A percentile compares a stretch with the other conserved stretches of the same genome.
These are phyloP conservation scores for Colletes gigas DNA, from an alignment of 1,140 invertebrate species.

Conservation along the genomic window DNA sequence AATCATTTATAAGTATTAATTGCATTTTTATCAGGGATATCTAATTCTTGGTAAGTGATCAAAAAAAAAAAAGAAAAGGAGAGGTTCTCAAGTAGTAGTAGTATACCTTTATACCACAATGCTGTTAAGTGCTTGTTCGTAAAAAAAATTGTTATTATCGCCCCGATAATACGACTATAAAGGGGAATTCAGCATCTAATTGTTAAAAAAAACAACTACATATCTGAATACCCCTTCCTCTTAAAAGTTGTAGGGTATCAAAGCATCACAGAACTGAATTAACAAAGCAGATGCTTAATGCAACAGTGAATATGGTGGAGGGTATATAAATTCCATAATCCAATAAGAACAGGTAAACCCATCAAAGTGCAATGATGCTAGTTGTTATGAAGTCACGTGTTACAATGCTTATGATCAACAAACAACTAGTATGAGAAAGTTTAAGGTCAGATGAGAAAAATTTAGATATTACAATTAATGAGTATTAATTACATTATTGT, in stretches of 20 bases:
- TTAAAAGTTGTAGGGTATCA: slow-evolving; percentile 42
- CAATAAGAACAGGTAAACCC: slow-evolving; percentile 49
- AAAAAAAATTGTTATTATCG: slow-evolving; percentile 28
- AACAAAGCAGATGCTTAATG: slow-evolving; percentile 65
- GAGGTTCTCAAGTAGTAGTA: slow-evolving; percentile 15
- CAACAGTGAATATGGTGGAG: slow-evolving; percentile 38
- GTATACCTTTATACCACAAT: slow-evolving; percentile 41
- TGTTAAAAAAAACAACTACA: slow-evolving; percentile 16
- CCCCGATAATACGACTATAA: slow-evolving; percentile 8
- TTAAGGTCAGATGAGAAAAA: slow-evolving; percentile 68
- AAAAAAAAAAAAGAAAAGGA: slow-evolving; percentile 44
- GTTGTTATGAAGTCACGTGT: slow-evolving; percentile 64
- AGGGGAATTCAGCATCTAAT: slow-evolving; percentile 40
- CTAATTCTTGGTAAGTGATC: slow-evolving; percentile 37
- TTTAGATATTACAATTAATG: slow-evolving; percentile 76
- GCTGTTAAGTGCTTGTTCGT: slow-evolving; percentile 32
- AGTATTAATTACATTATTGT: slow-evolving; percentile 80
- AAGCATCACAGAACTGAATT: slow-evolving; percentile 66
- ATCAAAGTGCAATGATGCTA: slow-evolving; percentile 58
- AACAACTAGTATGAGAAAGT: slow-evolving; percentile 69
- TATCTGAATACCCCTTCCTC: slow-evolving; percentile 33
- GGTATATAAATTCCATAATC: slow-evolving; percentile 54
- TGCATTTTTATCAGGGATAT: slow-evolving; percentile 39
- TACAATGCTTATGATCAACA: slow-evolving; percentile 67
- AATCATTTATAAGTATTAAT: slow-evolving; percentile 33